A percentile compares a stretch with the other conserved stretches of the same genome.
phyloP scores from a whole-genome alignment of 2,888 invertebrate species.

The Liodrosophila aerea region DNA sequence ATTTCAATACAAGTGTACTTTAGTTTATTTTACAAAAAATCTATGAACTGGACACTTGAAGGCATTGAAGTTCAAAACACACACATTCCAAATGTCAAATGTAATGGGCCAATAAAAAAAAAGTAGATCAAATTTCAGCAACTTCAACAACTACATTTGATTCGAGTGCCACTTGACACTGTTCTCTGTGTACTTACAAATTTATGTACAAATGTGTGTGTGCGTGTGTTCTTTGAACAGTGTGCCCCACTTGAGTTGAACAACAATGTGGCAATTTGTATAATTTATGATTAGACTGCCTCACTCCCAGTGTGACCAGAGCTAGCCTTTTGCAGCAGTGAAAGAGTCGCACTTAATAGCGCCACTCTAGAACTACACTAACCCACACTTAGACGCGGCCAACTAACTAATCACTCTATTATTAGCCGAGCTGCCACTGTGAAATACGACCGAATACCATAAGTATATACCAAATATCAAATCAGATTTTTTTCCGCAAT shows the following conservation, averaged over 20 bases:
- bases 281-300: conserved; percentile 7
- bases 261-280: conserved; percentile 13
- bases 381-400: conserved; percentile 39
- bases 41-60: conserved; percentile 3
- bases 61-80: conserved; percentile 12
- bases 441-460: conserved; percentile 11
- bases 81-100: conserved; percentile 1
- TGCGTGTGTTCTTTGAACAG: neutral
- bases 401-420: conserved; percentile 62
- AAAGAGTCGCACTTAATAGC: conserved; percentile 28
- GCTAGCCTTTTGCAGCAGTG: conserved; percentile 22
- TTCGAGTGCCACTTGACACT: conserved; percentile 30
- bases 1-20: no score
- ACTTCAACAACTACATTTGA: conserved; percentile 21
- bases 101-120: conserved; percentile 7
- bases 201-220: neutral
- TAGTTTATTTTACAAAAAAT: neutral
- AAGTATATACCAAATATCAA: conserved; percentile 31
- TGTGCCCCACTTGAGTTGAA: conserved; percentile 24
- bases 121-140: conserved; percentile 22
- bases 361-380: conserved; percentile 2
- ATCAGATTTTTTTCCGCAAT: conserved; percentile 59
- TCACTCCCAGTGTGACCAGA: neutral
- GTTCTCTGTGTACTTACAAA: conserved; percentile 10
- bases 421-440: conserved; percentile 42